Base-by-base conservation (phyloP, 2,113 vertebrate species). In the Capreolus pygargus region DNA sequence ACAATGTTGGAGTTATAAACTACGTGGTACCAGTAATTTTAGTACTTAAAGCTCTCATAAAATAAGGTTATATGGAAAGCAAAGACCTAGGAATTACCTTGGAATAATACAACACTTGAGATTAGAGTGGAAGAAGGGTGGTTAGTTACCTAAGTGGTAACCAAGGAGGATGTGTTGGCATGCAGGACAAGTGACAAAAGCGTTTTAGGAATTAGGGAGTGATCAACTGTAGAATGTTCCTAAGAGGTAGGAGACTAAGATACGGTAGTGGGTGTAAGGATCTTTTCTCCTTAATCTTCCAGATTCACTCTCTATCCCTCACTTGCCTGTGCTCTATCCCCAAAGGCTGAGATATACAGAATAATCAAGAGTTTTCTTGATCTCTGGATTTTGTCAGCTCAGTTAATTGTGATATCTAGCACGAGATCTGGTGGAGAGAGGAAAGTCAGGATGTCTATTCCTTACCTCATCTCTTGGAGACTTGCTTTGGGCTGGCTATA, bases 101-200 rank as follows among this genome's bases (percentile, higher is more conserved):
- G 25, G n/a, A 54, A 12, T 54, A 9, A 9, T 36, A 27, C 6
- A n/a, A 57, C 16, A 86, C 17, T 82, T 86, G 85, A 74, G 90
- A 15, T 64, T 54, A 64, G n/a, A 43, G 21, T 78, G 52, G 16
- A 83, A 95, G 43, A 94, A 55, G 47, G 79, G 57, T 7, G 17
- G 3, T 45, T n/a, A 33, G 16, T 45, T 45, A n/a, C 36, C 6
- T 21, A 58, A 70, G 21, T 60, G 50, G 23, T 89, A 70, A 55
- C 23, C 1, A 0, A 64, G 14, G 3, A 43, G 8, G 9, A 36
- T 30, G 16, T 84, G 4, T 1, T 60, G 12, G 6, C 19, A 0
- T 79, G 27, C 45, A n/a, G 19, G 23, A 27, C 2, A 33, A 12
- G 30, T 54, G 14, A 88, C 54, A 39, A 43, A 90, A 92, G 25